These are phyloP conservation scores for Smutsia gigantea DNA, from an alignment of 2,797 vertebrate species.

Conservation along the genomic window DNA sequence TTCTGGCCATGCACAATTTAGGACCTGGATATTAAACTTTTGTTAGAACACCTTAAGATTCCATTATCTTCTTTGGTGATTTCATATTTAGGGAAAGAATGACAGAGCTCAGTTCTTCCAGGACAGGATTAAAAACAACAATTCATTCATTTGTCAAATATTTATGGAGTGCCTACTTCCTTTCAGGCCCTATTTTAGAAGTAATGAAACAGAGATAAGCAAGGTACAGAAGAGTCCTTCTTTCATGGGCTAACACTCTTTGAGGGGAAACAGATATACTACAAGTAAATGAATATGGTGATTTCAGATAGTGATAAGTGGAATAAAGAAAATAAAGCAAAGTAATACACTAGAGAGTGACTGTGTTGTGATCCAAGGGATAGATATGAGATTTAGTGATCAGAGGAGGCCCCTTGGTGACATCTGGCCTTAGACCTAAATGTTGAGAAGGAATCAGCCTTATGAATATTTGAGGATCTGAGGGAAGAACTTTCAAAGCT, in stretches of 20 bases:
- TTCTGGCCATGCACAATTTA: background rate
- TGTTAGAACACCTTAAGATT: background rate
- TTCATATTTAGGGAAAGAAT: background rate
- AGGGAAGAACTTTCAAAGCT: background rate
- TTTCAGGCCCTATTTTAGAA: background rate
- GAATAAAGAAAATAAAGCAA: background rate
- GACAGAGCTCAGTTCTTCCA: background rate
- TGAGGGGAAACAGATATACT: background rate
- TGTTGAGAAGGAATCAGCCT: background rate
- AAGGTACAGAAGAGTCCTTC: background rate
- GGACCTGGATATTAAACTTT: background rate
- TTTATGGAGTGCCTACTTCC: background rate
- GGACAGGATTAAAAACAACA: background rate
- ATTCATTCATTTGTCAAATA: background rate
- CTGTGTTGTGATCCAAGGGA: background rate
- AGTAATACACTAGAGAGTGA: background rate
- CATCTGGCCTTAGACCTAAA: background rate
- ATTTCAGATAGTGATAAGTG: background rate
- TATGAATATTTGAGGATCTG: background rate
- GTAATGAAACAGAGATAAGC: background rate
- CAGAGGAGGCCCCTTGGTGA: background rate
- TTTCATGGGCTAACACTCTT: background rate
- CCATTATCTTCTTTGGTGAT: background rate
- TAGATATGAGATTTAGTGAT: background rate
- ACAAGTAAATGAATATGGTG: background rate